Evolutionary conservation across 53 echinoderm and acorn worm species (phyloP), one percentile per base, ranked within the genome.

Genomic region (Mesocentrotus franciscanus): DNA sequence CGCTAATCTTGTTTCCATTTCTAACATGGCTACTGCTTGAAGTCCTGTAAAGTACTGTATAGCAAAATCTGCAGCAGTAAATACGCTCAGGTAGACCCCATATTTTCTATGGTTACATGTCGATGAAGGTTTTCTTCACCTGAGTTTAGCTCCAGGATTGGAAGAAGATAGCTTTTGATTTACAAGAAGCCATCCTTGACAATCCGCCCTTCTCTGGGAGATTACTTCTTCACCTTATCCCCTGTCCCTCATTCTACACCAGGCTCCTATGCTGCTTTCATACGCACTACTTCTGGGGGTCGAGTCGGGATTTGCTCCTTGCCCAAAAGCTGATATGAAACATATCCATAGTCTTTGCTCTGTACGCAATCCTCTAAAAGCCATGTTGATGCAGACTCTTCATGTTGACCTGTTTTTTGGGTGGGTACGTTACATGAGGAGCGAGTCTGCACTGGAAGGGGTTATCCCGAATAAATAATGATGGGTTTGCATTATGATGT

Each of bases 111-210:
- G 42, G 42, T 81, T 81, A 39, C 42, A 18, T 42, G 42, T 7
- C 6, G 22, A 81, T 39, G 22, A 13, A 39, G 81, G 36, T 27
- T 39, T 39, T 33, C 42, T 16, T 42, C 81, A 20, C 81, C 16
- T 16, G 22, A 42, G 39, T 81, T 81, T 81, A 42, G 42, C 36
- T 81, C 81, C 39, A 81, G 81, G 81, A 39, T 81, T 81, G 81
- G 81, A 81, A 81, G 81, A 42, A 20, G 81, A 81, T 42, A 36
- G 39, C 81, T 6, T 81, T 22, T 81, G 81, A 81, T 81, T 81
- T 81, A 42, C 18, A 16, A 62, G 62, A 18, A 62, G 18, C 18
- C 17, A 62, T 62, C 14, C 18, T 62, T 62, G 62, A 62, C 18
- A 16, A 14, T 10, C 3, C 0, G 26, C 27, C 10, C n/a, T n/a